phyloP scores from a whole-genome alignment of 2,113 vertebrate species.

The Carassius gibelio region DNA sequence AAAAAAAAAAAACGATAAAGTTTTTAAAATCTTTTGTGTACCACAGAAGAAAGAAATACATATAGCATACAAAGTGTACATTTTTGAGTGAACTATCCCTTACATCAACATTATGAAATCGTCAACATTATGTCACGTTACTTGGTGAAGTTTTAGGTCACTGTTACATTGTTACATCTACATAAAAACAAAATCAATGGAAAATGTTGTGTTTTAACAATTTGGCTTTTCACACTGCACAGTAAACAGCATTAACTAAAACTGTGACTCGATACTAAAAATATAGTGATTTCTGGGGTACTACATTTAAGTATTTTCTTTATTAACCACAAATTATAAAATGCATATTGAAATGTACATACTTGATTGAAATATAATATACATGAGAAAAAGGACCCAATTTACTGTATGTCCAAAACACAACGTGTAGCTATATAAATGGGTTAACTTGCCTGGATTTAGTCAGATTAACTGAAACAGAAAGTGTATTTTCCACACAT shows the following conservation, averaged over 20 bases:
- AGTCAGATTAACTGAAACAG: neutral
- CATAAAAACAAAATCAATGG: neutral
- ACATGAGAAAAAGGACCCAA: neutral
- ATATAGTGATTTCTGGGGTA: neutral
- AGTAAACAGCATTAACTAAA: neutral
- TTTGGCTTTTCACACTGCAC: neutral
- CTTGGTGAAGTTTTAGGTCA: neutral
- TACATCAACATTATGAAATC: too few relatives aligned
- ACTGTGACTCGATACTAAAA: neutral
- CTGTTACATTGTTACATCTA: neutral
- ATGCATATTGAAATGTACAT: neutral
- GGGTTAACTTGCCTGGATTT: neutral
- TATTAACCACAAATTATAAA: neutral
- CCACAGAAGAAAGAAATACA: neutral
- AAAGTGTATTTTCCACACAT: neutral
- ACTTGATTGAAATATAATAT: neutral
- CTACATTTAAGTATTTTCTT: neutral
- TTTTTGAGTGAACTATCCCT: neutral
- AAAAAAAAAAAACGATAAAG: neutral
- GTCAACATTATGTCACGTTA: neutral
- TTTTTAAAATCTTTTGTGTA: neutral
- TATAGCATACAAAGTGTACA: neutral
- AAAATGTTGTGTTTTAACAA: neutral
- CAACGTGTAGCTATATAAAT: neutral
- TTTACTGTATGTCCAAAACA: neutral